Base-by-base conservation (phyloP, 2,797 vertebrate species). In the Todus mexicanus region DNA sequence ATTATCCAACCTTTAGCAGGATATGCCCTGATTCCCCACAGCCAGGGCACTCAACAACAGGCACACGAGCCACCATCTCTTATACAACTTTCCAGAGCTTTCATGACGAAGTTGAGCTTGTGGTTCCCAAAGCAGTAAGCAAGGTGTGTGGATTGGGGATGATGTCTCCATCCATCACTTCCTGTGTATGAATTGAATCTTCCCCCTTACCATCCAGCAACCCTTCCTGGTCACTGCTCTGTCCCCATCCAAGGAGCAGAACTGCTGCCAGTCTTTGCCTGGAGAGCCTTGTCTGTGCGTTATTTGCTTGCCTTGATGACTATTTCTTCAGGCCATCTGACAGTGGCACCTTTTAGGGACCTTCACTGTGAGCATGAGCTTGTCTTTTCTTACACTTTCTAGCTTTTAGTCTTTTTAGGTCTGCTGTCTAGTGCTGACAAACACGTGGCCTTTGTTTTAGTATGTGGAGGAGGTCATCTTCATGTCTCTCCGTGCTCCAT, bases 1-100 rank as follows among this genome's bases (percentile, higher is more conserved):
- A 16, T 73, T 77, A 78, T 70, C 63, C 71, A 90, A 81, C 66
- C 80, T 88, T 91, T 88, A 48, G 77, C 60, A 84, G 84, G 83
- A 93, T 85, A 90, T 93, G 92, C 74, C 74, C 43, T 0, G 0
- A 12, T 90, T 87, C 80, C 54, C 63, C 23, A 3, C 57, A 56
- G 42, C 56, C 66, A 19, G 51, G 56, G 75, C 17, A 29, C 60
- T 64, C 64, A 11, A 22, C 29, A 26, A 31, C 54, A 17, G 74
- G 13, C 59, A 26, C 3, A 4, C 37, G 71, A 89, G 64, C 64
- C 59, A 74, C 35, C 71, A 75, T 50, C 64, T 65, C 31, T 9
- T 13, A 2, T 6, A 9, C 4, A 0, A 6, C 38, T 57, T 60
- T 15, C 0, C 0, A 64, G 84, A 61, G 43, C 64, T 78, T 63